Evolutionary conservation across 1,140 invertebrate genomes (phyloP).

Genomic region (Drosophila pachea): DNA sequence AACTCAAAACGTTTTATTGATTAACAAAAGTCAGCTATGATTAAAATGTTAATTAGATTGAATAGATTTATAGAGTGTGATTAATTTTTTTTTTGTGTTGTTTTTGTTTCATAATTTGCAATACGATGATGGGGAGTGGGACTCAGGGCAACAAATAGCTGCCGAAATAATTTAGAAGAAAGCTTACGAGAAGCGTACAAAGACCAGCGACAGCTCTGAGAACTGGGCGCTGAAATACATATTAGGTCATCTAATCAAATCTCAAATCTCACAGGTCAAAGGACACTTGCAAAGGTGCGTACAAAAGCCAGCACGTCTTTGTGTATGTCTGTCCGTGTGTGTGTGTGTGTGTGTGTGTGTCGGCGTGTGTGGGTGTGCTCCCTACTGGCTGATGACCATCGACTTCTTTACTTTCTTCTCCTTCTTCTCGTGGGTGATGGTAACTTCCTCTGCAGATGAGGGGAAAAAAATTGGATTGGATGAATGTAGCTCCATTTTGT

Average conservation of each 20-base stretch:
- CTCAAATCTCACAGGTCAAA: slow-evolving; percentile 8
- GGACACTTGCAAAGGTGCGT: slow-evolving; percentile 10
- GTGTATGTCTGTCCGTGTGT: slow-evolving; percentile 33
- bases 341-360: slow-evolving; percentile 32
- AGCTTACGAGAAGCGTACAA: slow-evolving; percentile 65
- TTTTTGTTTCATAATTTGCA: slow-evolving; percentile 10
- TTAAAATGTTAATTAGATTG: slow-evolving; percentile 23
- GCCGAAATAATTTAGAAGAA: slow-evolving; percentile 66
- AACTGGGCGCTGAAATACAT: slow-evolving; percentile 66
- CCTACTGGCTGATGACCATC: slow-evolving; percentile 76
- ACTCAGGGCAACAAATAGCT: slow-evolving; percentile 57
- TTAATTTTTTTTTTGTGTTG: background rate
- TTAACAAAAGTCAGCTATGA: slow-evolving; percentile 27
- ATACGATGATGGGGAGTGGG: slow-evolving; percentile 28
- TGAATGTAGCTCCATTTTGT: no score
- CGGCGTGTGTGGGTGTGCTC: slow-evolving; percentile 25
- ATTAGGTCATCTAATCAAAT: slow-evolving; percentile 24
- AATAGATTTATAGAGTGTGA: slow-evolving; percentile 5
- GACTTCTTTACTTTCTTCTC: slow-evolving; percentile 78
- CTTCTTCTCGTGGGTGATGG: slow-evolving; percentile 76
- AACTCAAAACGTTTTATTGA: slow-evolving; percentile 44
- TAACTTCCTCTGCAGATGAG: slow-evolving; percentile 65
- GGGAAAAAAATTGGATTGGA: no score
- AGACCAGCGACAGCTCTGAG: slow-evolving; percentile 59
- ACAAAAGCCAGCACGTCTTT: slow-evolving; percentile 38